phyloP scores from a whole-genome alignment of 2,113 vertebrate species.

The Tinamus guttatus region DNA sequence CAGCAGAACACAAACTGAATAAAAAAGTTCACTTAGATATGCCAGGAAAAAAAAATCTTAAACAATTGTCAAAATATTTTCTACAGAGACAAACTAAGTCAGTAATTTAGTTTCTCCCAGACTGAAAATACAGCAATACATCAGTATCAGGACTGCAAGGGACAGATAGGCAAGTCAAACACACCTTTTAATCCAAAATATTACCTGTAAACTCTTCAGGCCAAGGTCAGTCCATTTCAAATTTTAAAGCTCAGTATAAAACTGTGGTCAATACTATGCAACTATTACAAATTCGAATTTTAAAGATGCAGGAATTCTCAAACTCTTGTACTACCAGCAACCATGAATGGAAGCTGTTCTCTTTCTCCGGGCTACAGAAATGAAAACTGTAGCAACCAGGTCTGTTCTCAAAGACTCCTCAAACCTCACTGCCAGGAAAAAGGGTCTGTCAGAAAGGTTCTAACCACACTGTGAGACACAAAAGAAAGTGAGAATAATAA shows the following conservation, averaged over 20 bases:
- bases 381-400: not conserved
- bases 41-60: not conserved
- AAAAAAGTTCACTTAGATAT: not conserved
- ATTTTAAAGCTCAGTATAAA: not conserved
- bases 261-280: not conserved
- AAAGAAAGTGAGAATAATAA: not conserved
- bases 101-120: not conserved
- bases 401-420: not conserved
- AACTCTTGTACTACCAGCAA: not conserved
- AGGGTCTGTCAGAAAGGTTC: not conserved
- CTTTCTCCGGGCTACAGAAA: not conserved
- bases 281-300: not conserved
- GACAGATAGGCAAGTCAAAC: fast-evolving
- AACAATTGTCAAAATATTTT: not conserved
- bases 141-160: not conserved
- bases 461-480: fast-evolving
- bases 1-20: not conserved
- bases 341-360: not conserved
- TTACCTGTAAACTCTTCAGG: not conserved
- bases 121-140: not conserved
- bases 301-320: not conserved
- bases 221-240: not conserved
- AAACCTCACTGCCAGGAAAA: not conserved
- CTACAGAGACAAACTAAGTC: not conserved
- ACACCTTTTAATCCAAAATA: not conserved